phyloP scores from a whole-genome alignment of 2,797 vertebrate species.

The Anabacerthia variegaticeps region DNA sequence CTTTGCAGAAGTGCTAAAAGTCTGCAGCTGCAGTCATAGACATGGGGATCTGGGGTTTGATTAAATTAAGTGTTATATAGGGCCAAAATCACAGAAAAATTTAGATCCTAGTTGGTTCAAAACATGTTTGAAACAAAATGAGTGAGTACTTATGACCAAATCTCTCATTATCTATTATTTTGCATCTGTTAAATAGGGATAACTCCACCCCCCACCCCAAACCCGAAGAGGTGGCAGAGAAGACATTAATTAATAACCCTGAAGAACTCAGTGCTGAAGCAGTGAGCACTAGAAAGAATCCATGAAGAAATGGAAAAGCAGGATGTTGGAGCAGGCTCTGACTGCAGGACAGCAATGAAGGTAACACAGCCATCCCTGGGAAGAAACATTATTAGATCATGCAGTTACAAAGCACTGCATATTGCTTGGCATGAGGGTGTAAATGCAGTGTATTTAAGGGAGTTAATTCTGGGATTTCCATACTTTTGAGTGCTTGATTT shows the following conservation, averaged over 20 bases:
- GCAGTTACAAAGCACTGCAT: neutral
- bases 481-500: neutral
- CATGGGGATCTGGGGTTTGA: neutral
- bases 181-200: neutral
- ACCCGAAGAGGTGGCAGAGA: neutral
- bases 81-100: neutral
- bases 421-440: neutral
- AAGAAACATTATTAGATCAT: neutral
- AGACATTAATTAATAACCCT: neutral
- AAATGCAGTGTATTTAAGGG: neutral
- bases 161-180: neutral
- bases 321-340: neutral
- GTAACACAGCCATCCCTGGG: neutral
- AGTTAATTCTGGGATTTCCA: neutral
- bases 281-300: neutral
- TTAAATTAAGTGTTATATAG: neutral
- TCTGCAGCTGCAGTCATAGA: neutral
- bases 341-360: neutral
- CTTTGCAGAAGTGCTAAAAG: constrained; percentile 14
- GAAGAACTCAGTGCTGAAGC: neutral
- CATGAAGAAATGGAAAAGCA: neutral
- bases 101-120: neutral
- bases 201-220: neutral
- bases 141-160: neutral
- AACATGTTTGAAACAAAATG: neutral